Evolutionary conservation across 2,888 invertebrate species (phyloP), one percentile per base, ranked within the genome.

Genomic region (Entomobrya proxima): DNA sequence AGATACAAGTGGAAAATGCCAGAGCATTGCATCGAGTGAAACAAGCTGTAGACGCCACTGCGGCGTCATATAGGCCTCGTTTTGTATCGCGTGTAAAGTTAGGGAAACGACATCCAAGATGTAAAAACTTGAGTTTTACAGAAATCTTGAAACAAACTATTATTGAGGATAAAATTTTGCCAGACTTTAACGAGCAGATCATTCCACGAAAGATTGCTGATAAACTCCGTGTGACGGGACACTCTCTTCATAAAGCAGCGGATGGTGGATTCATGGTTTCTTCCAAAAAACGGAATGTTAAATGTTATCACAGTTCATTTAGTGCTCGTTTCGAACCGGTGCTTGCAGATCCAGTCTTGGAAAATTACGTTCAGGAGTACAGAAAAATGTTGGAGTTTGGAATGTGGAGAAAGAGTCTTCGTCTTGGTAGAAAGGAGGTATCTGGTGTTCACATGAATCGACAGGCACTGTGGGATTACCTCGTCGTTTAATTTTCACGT

Each of bases 111-210:
- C 87, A 87, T 50, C 87, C 87, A 0, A 75, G 64, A 40, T 86
- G 58, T 40, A 13, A n/a, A 13, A 40, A 44, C 13, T 18, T 87
- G 11, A 69, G 79, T 13, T 83, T 86, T 18, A 78, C 58, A 37
- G 82, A 88, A 61, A 85, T 89, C 11, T 81, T 89, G 32, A 77
- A 87, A 13, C 75, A 79, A 32, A 83, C 88, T 69, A 82, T 88
- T 11, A 50, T 85, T n/a, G 86, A 86, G 37, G 87, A 87, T 11
- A 86, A 87, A 35, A 52, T 88, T 2, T 44, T 85, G 13, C 85
- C 74, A 18, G 79, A 79, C 18, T 75, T 85, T 24, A 74, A 79
- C 27, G 85, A 85, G n/a, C 85, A 85, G 27, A 2, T 64, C 0
- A 74, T 85, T 0, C 64, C 74, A 7, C 15, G 61, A n/a, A 79